Evolutionary conservation across 2,797 vertebrate genomes (phyloP).

Genomic region (Spea hammondii): DNA sequence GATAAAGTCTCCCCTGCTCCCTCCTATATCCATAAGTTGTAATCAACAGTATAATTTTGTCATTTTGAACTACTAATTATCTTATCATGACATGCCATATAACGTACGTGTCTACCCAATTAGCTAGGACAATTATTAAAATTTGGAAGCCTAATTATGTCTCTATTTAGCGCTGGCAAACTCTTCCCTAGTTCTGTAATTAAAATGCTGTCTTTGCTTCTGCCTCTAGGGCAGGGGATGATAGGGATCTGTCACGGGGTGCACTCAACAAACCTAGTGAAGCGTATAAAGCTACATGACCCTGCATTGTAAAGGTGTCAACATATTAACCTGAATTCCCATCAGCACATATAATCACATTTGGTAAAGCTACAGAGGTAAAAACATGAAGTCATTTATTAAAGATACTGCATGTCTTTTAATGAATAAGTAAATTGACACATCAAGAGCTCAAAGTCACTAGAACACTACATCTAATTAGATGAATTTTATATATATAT

Average conservation of each 20-base stretch:
- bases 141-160: conserved; percentile 93
- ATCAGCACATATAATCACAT: conserved; percentile 82
- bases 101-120: conserved; percentile 86
- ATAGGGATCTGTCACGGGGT: conserved; percentile 96
- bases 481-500: conserved; percentile 18
- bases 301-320: conserved; percentile 97
- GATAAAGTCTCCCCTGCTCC: conserved; percentile 58
- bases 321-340: conserved; percentile 99
- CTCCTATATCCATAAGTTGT: conserved; percentile 59
- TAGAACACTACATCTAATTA: conserved; percentile 69
- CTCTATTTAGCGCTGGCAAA: conserved; percentile 89
- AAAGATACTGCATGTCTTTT: conserved; percentile 77
- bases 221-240: conserved; percentile 93
- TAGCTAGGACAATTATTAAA: conserved; percentile 94
- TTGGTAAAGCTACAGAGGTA: conserved; percentile 68
- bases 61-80: conserved; percentile 82
- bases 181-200: conserved; percentile 83
- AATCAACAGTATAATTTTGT: conserved; percentile 76
- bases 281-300: conserved; percentile 92
- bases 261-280: conserved; percentile 79
- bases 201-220: conserved; percentile 83
- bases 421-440: conserved; percentile 75
- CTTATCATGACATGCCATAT: conserved; percentile 75
- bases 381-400: conserved; percentile 79
- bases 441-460: conserved; percentile 73